Evolutionary conservation across 2,888 invertebrate species (phyloP), one percentile per base, ranked within the genome.

Genomic region (Caenorhabditis wallacei): DNA sequence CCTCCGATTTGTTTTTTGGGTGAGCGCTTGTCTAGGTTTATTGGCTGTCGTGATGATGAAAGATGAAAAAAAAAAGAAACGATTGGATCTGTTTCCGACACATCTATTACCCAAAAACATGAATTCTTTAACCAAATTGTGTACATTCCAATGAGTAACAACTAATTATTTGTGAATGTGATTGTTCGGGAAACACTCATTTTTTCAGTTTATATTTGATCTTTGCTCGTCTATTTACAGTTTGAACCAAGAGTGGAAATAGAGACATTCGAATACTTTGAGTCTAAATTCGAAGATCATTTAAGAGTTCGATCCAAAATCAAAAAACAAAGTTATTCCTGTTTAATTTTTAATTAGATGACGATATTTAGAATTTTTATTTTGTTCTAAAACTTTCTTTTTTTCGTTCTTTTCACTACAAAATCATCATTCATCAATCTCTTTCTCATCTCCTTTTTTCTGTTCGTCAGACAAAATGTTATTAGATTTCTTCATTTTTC

Each of bases 1-100:
- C 74, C 64, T 64, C 72, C 64, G 64, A 22, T 66, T 48, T 72
- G 63, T 72, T 72, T 72, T 72, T 64, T 69, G 70, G 2, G 40
- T 35, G 56, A 54, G 26, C 57, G 56, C 18, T 48, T 30, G 46
- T 48, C 43, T 70, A 61, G 53, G 71, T 72, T 72, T 72, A 53
- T 70, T 57, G 48, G 64, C 64, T 59, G 48, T 64, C 48, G 22
- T 46, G 61, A 61, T 61, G 61, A 53, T 53, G 61, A 22, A 40
- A 59, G 40, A 40, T 22, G 20, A 26, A 24, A 40, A 48, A 18
- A 18, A 48, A 51, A 8, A 30, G 37, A 56, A 54, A 48, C 46
- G 72, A 72, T 63, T 24, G 11, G 53, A 63, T 72, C 72, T 37
- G 22, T 63, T 72, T 72, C 63, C 63, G 30, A 54, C 54, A 46